Evolutionary conservation across 2,797 vertebrate species (phyloP), one percentile per base, ranked within the genome.

Genomic region (Onychomys torridus): DNA sequence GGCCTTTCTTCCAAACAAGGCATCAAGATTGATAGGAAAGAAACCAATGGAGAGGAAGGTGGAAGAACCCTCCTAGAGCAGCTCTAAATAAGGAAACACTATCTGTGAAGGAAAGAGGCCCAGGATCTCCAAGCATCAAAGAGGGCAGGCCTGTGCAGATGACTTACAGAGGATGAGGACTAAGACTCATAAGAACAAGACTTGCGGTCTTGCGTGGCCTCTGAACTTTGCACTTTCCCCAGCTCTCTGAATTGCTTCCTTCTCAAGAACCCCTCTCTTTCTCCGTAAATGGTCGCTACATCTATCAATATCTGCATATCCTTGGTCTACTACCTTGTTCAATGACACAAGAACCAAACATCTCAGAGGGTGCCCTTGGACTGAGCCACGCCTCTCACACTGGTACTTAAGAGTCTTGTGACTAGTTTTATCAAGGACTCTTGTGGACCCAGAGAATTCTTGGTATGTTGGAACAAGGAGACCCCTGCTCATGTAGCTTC

Each of bases 81-180:
- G 27, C 69, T 75, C 37, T 37, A 76, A 40, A 59, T 5, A 9
- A 23, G 29, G 37, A 32, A 14, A 21, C 37, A 43, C 10, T 32
- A 13, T 32, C 37, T 34, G 43, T 69, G 37, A 40, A n/a, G 37
- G n/a, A 40, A 63, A 25, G 10, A 5, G 16, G 52, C 6, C 67
- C 49, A 14, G 55, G 10, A 16, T 43, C 27, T 14, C 37, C 71
- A 43, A 23, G 32, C 27, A 40, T 17, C 11, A 34, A 8, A 0
- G 27, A 61, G 40, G 52, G 10, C 0, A 0, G 69, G 17, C 0
- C 27, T 43, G 3, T 32, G 52, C 6, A 43, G 37, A 19, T 43
- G 52, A 14, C 37, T 1, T 75, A 34, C 1, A 11, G 49, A 84
- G 14, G 29, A 46, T 0, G 34, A 17, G 29, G 29, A 12, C 59